These are phyloP conservation scores for Caenorhabditis virilis DNA, from an alignment of 2,888 invertebrate species.

Conservation along the genomic window DNA sequence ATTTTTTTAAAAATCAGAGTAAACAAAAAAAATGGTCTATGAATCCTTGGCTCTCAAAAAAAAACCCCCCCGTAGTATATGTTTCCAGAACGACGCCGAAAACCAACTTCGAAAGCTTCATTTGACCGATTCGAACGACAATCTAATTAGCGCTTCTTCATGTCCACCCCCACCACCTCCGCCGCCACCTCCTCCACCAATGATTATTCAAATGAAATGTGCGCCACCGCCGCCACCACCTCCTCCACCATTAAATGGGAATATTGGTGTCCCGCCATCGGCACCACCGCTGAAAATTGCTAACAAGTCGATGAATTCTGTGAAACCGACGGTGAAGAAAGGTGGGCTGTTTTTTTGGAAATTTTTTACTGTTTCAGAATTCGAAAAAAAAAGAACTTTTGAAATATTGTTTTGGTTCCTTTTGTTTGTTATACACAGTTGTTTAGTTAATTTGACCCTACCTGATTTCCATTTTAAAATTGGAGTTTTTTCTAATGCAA, in stretches of 20 bases:
- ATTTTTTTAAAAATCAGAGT: too few species aligned
- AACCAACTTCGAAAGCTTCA: conserved; percentile 21
- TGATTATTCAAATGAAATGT: conserved; percentile 8
- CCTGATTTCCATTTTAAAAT: too few species aligned
- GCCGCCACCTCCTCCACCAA: conserved; percentile 20
- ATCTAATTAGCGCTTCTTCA: conserved; percentile 9
- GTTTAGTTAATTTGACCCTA: too few species aligned
- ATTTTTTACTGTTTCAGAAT: not conserved
- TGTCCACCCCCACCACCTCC: conserved; percentile 11
- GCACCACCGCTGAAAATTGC: not conserved
- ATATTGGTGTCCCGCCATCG: not conserved
- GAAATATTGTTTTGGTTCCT: not conserved
- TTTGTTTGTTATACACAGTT: too few species aligned
- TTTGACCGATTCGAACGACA: conserved; percentile 27
- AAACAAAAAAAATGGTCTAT: too few species aligned
- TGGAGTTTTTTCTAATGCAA: too few species aligned
- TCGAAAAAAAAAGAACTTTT: not conserved
- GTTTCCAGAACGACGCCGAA: conserved; percentile 30
- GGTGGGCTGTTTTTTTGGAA: not conserved
- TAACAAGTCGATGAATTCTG: not conserved
- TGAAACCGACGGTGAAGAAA: not conserved
- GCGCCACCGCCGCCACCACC: conserved; percentile 28
- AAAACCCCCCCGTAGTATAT: too few species aligned
- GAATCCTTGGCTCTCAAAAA: too few species aligned
- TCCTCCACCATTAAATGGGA: conserved; percentile 4